Base-by-base conservation (phyloP, 2,797 vertebrate genomes). In the Bradypus variegatus region DNA sequence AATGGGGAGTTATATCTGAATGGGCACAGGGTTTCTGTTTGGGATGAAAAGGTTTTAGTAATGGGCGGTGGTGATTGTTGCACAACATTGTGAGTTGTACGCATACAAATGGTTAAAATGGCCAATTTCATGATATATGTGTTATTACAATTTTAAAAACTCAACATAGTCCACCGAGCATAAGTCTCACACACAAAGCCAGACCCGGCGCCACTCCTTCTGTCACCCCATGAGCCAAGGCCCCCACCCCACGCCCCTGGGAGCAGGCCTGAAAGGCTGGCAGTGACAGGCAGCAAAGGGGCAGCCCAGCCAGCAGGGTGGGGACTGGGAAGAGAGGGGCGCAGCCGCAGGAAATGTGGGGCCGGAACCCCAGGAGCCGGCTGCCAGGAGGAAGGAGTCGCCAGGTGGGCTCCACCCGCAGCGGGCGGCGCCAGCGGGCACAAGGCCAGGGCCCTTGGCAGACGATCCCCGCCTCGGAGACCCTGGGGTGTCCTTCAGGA, bases 351-450 rank as follows among this genome's bases (percentile, higher is more conserved):
- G 95, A 96, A 95, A 89, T 94, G 92, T 45, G 91, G 29, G 94
- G 77, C 93, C 53, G 64, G 94, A 94, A 88, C 19, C 48, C 60
- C 65, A 1, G 89, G 92, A 94, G 94, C 91, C 94, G 23, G 80
- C 92, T 87, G 83, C 94, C 91, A 91, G 93, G 73, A 94, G 96
- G 94, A 92, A 93, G 92, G 92, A 94, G 93, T 86, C 91, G 72
- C 95, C 95, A 95, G 95, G 95, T 95, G 96, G 84, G 94, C 75
- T 67, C 80, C 89, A 25, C 94, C 94, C 91, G 88, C 5, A 0
- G 65, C 91, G 75, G 65, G 92, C 90, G 15, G 82, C 3, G 27
- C 81, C 0, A 8, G 85, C 8, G 7, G 89, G 94, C 94, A 83
- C 31, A 0, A 27, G 73, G 94, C 95, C 95, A 94, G 94, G 85